Percentiles rank a stretch among this genome's conserved stretches.
Evolutionary conservation across 2,888 invertebrate species (phyloP).

Genomic region (Hypena proboscidalis): DNA sequence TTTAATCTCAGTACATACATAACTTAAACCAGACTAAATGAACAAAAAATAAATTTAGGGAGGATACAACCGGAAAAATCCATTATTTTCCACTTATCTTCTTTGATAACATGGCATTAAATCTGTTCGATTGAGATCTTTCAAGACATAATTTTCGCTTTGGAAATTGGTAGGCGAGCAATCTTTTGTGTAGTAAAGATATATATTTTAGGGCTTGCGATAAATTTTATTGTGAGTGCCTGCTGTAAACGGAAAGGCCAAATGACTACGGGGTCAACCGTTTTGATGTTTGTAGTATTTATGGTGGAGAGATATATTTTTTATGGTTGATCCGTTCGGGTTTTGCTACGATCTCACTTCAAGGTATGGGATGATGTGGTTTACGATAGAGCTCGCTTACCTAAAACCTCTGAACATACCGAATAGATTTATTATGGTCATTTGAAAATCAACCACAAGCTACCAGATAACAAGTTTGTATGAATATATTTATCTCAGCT

Average conservation of each 20-base stretch:
- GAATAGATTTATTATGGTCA: no score
- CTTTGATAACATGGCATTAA: conserved; percentile 38
- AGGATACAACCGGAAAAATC: conserved; percentile 30
- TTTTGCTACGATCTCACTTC: no score
- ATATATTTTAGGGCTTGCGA: conserved; percentile 26
- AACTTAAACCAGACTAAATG: conserved; percentile 19
- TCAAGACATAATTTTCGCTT: conserved; percentile 39
- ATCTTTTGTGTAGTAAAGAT: conserved; percentile 29
- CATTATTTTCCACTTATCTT: conserved; percentile 40
- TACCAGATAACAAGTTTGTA: no score
- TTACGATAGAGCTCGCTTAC: no score
- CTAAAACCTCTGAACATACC: no score
- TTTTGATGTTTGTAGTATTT: not conserved
- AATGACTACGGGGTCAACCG: conserved; percentile 9
- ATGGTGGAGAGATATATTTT: conserved; percentile 1
- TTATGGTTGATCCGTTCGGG: no score
- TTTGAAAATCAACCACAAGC: no score
- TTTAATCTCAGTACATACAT: conserved; percentile 9
- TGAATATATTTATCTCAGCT: no score
- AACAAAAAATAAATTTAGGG: conserved; percentile 23
- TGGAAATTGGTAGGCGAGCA: conserved; percentile 29
- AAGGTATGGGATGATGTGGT: no score
- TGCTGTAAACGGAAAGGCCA: conserved; percentile 6
- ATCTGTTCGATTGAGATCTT: conserved; percentile 44
- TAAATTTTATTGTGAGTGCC: conserved; percentile 28